phyloP scores from a whole-genome alignment of 92 coral and sea anemone genomes.

The Chrysogorgia sp. region DNA sequence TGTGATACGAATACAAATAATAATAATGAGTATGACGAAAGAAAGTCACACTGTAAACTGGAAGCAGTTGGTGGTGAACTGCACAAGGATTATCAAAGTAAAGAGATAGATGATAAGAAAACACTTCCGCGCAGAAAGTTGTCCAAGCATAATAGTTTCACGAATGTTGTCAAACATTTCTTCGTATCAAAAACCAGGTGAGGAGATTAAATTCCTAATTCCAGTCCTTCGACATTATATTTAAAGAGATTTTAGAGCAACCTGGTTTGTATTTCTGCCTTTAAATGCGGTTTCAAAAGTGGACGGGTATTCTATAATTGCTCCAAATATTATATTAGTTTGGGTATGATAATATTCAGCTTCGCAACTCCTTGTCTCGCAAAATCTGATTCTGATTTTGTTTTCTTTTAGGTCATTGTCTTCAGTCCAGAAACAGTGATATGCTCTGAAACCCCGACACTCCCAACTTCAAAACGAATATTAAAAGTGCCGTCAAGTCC shows the following conservation, averaged over 20 bases:
- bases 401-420: slow-evolving; percentile 9
- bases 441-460: background rate
- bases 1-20: background rate
- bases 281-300: too few species aligned
- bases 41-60: background rate
- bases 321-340: too few species aligned
- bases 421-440: slow-evolving; percentile 35
- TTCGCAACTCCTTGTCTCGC: background rate
- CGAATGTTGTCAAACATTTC: slow-evolving; percentile 27
- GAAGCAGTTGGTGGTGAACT: background rate
- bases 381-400: background rate
- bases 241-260: background rate
- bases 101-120: background rate
- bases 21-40: background rate
- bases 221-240: background rate
- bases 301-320: too few species aligned
- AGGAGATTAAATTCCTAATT: background rate
- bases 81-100: background rate
- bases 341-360: background rate
- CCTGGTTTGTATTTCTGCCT: background rate
- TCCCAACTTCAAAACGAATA: background rate
- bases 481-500: too few species aligned
- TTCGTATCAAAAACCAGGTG: slow-evolving; percentile 35
- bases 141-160: slow-evolving; percentile 29
- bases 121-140: background rate